Conservation (phyloP, 2,888 invertebrate species). For the Morpho deidamia region DNA sequence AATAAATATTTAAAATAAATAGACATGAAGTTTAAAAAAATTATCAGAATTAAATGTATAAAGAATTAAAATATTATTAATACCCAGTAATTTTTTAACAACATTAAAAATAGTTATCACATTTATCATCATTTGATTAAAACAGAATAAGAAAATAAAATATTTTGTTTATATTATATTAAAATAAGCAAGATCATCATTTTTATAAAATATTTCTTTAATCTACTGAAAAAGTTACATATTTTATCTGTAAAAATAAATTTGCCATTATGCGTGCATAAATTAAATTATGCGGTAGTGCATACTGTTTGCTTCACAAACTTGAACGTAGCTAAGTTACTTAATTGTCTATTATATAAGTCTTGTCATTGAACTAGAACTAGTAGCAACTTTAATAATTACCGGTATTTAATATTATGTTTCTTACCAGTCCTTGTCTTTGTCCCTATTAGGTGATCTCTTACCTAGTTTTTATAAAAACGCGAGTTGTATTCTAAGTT, state of each 20-base stretch:
- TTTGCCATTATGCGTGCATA: background rate
- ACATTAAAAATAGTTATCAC: no score
- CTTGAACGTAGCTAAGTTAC: background rate
- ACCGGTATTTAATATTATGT: background rate
- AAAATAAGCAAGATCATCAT: no score
- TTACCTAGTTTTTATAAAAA: background rate
- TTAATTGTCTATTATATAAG: background rate
- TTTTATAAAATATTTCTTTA: no score
- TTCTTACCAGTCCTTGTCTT: slow-evolving; percentile 5
- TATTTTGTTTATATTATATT: no score
- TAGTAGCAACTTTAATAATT: slow-evolving; percentile 1
- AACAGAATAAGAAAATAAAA: no score
- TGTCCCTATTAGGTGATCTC: background rate
- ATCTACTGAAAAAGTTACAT: background rate
- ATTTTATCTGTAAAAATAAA: background rate
- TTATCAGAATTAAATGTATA: no score
- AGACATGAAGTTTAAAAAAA: no score
- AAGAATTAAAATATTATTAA: no score
- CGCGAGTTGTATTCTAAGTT: background rate
- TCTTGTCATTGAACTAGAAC: slow-evolving; percentile 5
- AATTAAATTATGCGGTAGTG: background rate
- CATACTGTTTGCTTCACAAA: background rate
- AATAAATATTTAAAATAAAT: no score
- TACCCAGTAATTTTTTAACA: no score
- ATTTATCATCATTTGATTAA: no score